Evolutionary conservation across 2,113 vertebrate species (phyloP), one percentile per base, ranked within the genome.

Genomic region (Petrocephalus zakoni): DNA sequence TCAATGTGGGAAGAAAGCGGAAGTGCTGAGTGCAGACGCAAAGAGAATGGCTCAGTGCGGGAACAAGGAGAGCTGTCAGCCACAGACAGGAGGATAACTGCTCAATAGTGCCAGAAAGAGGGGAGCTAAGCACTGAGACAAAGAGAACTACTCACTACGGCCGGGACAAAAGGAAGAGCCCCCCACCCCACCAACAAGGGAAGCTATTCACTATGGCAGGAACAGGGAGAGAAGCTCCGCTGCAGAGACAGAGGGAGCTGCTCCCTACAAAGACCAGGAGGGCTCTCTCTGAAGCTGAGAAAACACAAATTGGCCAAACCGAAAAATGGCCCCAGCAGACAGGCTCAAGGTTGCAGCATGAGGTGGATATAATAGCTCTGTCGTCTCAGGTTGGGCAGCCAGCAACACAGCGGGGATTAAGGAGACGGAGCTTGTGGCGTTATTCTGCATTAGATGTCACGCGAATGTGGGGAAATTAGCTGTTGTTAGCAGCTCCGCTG

Each of bases 241-340:
- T 29, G 42, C 75, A 81, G 4, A 46, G 15, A 81, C 61, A 46
- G 42, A 21, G 37, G 42, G 34, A 81, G 8, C 75, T 46, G 75
- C 75, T 22, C 42, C 15, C 81, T 49, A 83, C 21, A 47, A 83
- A 83, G 37, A 83, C 81, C 34, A 83, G 49, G n/a, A 86, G 52
- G 34, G 56, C 58, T 82, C 34, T 51, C 86, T 90, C 83, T 58
- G 82, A 64, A 89, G 87, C 81, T 61, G 29, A 75, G 82, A 56
- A 86, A 89, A 89, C 85, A 90, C 85, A 92, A 92, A 92, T 89
- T 90, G 90, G 87, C 81, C 83, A 92, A 91, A 92, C 91, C 92
- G 90, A 92, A 92, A 92, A 92, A 92, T 90, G 81, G 87, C 87
- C 87, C 82, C 86, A 88, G 61, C 86, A 89, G 87, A 91, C 87